Base-by-base conservation (phyloP, 1,140 invertebrate genomes). In the Cephus cinctus region DNA sequence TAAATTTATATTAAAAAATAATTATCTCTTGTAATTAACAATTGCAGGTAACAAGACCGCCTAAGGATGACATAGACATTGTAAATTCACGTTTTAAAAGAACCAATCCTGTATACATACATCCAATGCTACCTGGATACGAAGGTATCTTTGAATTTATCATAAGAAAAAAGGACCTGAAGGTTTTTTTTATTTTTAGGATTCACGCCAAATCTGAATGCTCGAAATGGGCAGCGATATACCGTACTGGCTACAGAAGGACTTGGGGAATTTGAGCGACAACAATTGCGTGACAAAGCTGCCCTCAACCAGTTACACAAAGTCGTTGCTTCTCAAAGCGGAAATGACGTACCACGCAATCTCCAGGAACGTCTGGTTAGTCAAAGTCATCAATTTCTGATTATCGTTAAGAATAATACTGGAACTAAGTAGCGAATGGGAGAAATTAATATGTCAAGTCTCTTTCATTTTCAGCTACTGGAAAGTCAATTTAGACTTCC, bases 41-140 rank as follows among this genome's bases (percentile, higher is more conserved):
- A 36, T 19, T 53, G 45, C 60, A 83, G 81, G 72, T 82, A 27
- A 75, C 74, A 19, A 76, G 78, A 46, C 85, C 85, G 12, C 73
- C 81, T 1, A 75, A 81, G 59, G 73, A 68, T 31, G 84, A 85
- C 43, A 77, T 87, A 15, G 81, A 86, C 41, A 64, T 82, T 1
- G 79, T 87, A 1, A 82, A 83, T 38, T 75, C 79, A 2, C 78
- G 84, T 38, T 78, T 78, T 43, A 71, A 79, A 30, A 78, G 79
- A 47, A 81, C 80, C 1, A 84, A 86, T 67, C 71, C 83, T 0
- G 74, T 85, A 23, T 88, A 86, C 63, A 78, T 78, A 41, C 81
- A 87, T 75, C 86, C 86, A 2, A 82, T 85, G 57, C 73, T 85
- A 42, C 84, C 86, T 5, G 82, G 84, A 36, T 88, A 87, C 66